Conservation (phyloP, 92 coral and sea anemone genomes). For the Zoanthus gigantus region DNA sequence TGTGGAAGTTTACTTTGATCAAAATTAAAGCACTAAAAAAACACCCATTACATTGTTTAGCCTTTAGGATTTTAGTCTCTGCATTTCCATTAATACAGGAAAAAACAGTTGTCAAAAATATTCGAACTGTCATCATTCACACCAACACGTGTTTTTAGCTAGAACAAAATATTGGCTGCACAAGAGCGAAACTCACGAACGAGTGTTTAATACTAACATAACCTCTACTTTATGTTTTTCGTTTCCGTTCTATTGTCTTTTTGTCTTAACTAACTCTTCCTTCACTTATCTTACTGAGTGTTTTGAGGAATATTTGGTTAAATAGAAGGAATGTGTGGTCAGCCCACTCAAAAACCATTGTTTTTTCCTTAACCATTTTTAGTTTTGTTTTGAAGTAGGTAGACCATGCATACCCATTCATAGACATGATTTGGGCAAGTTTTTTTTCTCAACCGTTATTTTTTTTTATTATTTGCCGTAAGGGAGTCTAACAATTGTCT, state of each 20-base stretch:
- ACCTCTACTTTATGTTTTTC: slow-evolving; percentile 10
- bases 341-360: not conserved
- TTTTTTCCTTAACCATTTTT: not conserved
- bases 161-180: slow-evolving; percentile 22
- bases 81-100: not conserved
- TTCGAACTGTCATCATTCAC: not conserved
- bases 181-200: slow-evolving; percentile 26
- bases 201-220: slow-evolving; percentile 39
- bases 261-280: slow-evolving; percentile 43
- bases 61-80: not conserved
- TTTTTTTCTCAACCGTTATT: not conserved
- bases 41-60: too few relatives aligned
- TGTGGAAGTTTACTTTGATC: too few relatives aligned
- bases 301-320: slow-evolving; percentile 19
- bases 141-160: slow-evolving; percentile 22
- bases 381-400: not conserved
- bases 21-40: too few relatives aligned
- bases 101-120: slow-evolving; percentile 27
- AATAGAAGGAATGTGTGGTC: slow-evolving; percentile 2
- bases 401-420: not conserved
- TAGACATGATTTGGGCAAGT: not conserved
- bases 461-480: not conserved
- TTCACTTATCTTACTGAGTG: slow-evolving; percentile 21
- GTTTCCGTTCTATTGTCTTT: slow-evolving; percentile 32
- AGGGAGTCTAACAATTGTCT: slow-evolving; percentile 9